Conservation (phyloP, 2,797 vertebrate genomes). For the Peromyscus attwateri region DNA sequence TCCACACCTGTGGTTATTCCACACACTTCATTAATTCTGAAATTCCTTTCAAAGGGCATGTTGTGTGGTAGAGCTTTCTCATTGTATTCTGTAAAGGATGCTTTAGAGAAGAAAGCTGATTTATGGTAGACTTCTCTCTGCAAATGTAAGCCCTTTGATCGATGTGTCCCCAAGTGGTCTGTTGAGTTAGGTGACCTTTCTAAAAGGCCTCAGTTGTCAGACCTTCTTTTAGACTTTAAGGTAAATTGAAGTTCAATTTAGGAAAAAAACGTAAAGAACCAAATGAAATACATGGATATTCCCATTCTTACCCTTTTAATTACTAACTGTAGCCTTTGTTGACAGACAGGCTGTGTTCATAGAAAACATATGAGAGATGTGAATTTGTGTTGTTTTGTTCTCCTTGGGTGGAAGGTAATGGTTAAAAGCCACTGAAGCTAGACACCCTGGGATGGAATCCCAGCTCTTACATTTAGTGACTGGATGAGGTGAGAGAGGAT, state of each 20-base stretch:
- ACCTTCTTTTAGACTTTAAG: conserved; percentile 14
- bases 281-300: not conserved
- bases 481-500: not conserved
- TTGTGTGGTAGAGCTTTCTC: not conserved
- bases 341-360: not conserved
- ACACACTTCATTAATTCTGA: conserved; percentile 8
- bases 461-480: not conserved
- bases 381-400: not conserved
- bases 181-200: not conserved
- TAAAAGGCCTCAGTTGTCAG: not conserved
- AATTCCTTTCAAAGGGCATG: conserved; percentile 31
- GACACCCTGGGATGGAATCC: not conserved
- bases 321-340: not conserved
- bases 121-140: not conserved
- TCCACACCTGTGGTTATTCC: not conserved
- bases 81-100: not conserved
- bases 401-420: not conserved
- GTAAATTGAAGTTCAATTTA: conserved; percentile 14
- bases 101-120: not conserved
- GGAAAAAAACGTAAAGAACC: conserved; percentile 34
- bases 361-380: not conserved
- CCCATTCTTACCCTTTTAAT: not conserved
- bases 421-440: not conserved
- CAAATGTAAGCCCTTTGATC: not conserved
- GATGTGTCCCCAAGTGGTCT: not conserved